These are phyloP conservation scores for Gopherus evgoodei DNA, from an alignment of 2,113 vertebrate genomes.

Conservation along the genomic window DNA sequence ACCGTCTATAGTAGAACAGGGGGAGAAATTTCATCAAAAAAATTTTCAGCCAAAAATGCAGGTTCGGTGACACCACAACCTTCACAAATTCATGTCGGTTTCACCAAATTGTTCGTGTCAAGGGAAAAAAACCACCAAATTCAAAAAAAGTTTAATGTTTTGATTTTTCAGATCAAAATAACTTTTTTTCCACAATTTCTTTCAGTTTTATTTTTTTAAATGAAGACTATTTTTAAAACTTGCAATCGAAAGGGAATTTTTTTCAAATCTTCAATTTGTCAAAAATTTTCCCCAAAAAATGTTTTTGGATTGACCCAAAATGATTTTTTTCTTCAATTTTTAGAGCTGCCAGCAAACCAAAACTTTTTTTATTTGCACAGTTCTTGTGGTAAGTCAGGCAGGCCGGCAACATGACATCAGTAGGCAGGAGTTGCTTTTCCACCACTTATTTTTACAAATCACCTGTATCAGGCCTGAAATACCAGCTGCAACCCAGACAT, in stretches of 20 bases:
- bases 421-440: rapidly evolving
- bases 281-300: not conserved
- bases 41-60: not conserved
- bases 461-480: rapidly evolving
- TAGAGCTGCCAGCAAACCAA: not conserved
- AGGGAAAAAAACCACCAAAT: not conserved
- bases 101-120: not conserved
- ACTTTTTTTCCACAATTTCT: no score
- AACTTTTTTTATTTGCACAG: not conserved
- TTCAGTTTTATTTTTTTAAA: no score
- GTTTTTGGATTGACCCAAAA: not conserved
- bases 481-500: rapidly evolving
- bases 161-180: not conserved
- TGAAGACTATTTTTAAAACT: no score
- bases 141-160: no score
- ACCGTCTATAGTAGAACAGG: not conserved
- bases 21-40: no score
- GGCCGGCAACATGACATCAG: not conserved
- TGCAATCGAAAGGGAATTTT: no score
- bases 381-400: not conserved
- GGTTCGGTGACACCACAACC: not conserved
- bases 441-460: not conserved
- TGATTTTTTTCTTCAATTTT: not conserved
- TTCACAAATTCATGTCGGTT: not conserved
- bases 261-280: no score